Conservation (phyloP, 2,888 invertebrate genomes). For the Mythimna loreyi region DNA sequence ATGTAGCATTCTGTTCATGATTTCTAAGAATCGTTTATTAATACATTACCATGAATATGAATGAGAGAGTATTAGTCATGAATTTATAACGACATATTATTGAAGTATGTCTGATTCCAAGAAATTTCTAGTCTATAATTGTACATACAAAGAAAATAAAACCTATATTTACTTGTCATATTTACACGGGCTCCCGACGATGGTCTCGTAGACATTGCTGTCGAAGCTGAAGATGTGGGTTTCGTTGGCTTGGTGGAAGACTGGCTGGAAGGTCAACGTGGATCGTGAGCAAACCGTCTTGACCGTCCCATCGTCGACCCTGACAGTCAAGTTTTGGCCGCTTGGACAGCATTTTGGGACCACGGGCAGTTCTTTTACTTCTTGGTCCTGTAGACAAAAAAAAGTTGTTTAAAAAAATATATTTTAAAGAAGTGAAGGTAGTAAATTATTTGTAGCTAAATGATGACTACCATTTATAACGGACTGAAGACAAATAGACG, state of each 20-base stretch:
- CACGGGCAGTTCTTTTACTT: constrained; percentile 82
- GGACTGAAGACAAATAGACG: neutral
- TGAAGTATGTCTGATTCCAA: too few relatives aligned
- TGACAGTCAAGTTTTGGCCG: constrained; percentile 84
- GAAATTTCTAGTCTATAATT: too few relatives aligned
- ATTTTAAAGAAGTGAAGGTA: neutral
- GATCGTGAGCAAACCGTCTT: constrained; percentile 80
- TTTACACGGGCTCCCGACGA: constrained; percentile 90
- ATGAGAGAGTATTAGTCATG: neutral
- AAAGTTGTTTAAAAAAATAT: constrained; percentile 6
- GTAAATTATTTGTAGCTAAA: neutral
- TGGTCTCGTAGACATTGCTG: constrained; percentile 87
- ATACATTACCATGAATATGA: too few relatives aligned
- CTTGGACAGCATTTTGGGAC: constrained; percentile 90
- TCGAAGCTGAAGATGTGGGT: constrained; percentile 86
- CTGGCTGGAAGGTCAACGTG: constrained; percentile 86
- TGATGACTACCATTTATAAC: neutral
- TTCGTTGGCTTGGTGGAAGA: constrained; percentile 88
- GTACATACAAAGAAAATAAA: constrained; percentile 26
- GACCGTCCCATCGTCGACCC: constrained; percentile 74
- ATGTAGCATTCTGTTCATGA: too few relatives aligned
- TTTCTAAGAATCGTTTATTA: too few relatives aligned
- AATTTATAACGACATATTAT: neutral
- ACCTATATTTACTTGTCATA: constrained; percentile 85
- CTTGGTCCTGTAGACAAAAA: constrained; percentile 73